These are phyloP conservation scores for Lordiphosa collinella DNA, from an alignment of 1,140 invertebrate genomes.

Conservation along the genomic window DNA sequence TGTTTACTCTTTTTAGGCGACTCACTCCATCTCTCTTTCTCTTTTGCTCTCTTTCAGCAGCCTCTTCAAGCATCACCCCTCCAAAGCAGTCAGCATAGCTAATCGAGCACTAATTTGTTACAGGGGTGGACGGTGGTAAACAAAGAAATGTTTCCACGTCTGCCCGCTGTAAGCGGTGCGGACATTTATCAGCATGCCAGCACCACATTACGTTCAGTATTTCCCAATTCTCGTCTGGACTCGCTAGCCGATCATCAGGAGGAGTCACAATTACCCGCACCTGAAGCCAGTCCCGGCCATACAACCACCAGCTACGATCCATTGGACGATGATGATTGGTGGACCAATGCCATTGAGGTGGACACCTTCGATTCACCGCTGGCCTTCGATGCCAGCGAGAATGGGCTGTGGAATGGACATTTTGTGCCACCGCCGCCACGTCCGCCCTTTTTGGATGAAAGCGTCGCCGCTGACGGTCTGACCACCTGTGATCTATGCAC, in stretches of 20 bases:
- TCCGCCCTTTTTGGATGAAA: slow-evolving; percentile 84
- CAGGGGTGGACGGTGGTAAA: too few relatives aligned
- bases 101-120: slow-evolving; percentile 4
- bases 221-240: slow-evolving; percentile 72
- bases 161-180: slow-evolving; percentile 44
- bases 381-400: slow-evolving; percentile 82
- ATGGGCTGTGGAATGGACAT: slow-evolving; percentile 84
- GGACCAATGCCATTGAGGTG: slow-evolving; percentile 79
- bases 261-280: slow-evolving; percentile 25
- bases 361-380: slow-evolving; percentile 81
- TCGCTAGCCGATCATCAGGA: slow-evolving; percentile 66
- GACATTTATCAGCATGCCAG: slow-evolving; percentile 69
- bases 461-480: slow-evolving; percentile 83
- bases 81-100: not conserved
- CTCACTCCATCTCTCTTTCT: too few relatives aligned
- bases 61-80: too few relatives aligned
- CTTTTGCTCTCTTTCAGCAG: too few relatives aligned
- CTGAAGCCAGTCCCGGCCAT: not conserved
- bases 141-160: slow-evolving; percentile 71
- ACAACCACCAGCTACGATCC: slow-evolving; percentile 56
- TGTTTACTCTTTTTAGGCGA: too few relatives aligned
- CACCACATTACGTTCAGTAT: slow-evolving; percentile 68
- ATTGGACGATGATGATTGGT: slow-evolving; percentile 70
- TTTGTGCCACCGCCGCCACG: slow-evolving; percentile 86
- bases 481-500: slow-evolving; percentile 87